Conservation (phyloP, 2,888 invertebrate species). For the Panopea generosa region DNA sequence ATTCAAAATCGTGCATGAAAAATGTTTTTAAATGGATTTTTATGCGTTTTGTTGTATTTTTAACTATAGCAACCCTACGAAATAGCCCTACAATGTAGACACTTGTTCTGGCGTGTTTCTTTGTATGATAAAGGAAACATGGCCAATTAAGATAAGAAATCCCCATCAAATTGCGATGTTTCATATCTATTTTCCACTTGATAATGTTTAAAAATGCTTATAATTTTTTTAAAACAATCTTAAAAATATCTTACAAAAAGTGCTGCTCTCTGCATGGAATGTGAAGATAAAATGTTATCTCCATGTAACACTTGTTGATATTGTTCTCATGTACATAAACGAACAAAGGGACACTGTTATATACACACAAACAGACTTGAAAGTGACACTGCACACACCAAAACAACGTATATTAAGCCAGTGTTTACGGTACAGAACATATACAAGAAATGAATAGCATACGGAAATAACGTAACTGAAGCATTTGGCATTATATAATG, state of each 20-base stretch:
- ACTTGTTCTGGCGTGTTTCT: conserved; percentile 44
- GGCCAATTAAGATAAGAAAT: conserved; percentile 60
- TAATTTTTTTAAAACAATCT: conserved; percentile 42
- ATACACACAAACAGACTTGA: neutral
- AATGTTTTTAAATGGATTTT: too few relatives aligned
- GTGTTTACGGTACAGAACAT: too few relatives aligned
- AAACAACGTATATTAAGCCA: too few relatives aligned
- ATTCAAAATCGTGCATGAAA: too few relatives aligned
- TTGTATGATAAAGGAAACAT: conserved; percentile 52
- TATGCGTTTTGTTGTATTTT: too few relatives aligned
- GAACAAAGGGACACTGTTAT: neutral
- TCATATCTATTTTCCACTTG: conserved; percentile 59
- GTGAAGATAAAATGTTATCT: conserved; percentile 49
- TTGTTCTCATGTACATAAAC: neutral
- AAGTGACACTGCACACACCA: too few relatives aligned
- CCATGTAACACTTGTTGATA: conserved; percentile 33
- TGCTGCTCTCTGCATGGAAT: conserved; percentile 45
- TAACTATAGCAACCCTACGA: too few relatives aligned
- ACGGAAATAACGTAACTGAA: too few relatives aligned
- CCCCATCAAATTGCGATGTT: conserved; percentile 35
- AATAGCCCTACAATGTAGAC: conserved; percentile 8
- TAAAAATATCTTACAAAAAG: conserved; percentile 35
- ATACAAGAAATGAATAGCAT: too few relatives aligned
- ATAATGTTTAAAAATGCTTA: conserved; percentile 33
- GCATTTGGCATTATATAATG: too few relatives aligned